These are phyloP conservation scores for Megamerina dolium DNA, from an alignment of 2,888 invertebrate species.

Conservation along the genomic window DNA sequence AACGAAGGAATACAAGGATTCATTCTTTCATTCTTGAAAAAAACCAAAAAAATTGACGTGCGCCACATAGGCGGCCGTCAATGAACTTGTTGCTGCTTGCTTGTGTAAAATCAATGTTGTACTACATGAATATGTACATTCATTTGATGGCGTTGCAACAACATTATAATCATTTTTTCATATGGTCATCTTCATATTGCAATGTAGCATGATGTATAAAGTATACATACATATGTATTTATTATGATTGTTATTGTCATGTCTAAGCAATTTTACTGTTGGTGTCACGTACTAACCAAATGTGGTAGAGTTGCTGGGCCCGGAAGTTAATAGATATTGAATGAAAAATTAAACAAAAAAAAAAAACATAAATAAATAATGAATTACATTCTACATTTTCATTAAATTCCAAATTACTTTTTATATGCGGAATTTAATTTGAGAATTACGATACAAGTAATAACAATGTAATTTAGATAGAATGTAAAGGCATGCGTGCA, in stretches of 20 bases:
- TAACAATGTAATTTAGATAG: slow-evolving; percentile 41
- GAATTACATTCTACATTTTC: slow-evolving; percentile 19
- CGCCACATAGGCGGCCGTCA: slow-evolving; percentile 33
- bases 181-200: too few species aligned
- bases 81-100: slow-evolving; percentile 29
- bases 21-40: not conserved
- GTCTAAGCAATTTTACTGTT: too few species aligned
- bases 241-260: too few species aligned
- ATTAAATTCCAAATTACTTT: slow-evolving; percentile 38
- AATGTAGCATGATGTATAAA: too few species aligned
- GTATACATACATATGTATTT: too few species aligned
- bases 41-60: slow-evolving; percentile 17
- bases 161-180: too few species aligned
- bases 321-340: slow-evolving; percentile 31
- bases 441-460: slow-evolving; percentile 40
- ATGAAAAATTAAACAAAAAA: too few species aligned
- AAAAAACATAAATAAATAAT: slow-evolving; percentile 22
- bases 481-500: slow-evolving; percentile 19
- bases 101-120: slow-evolving; percentile 5
- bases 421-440: slow-evolving; percentile 44
- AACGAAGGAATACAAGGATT: too few species aligned
- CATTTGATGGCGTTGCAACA: too few species aligned
- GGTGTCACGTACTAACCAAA: slow-evolving; percentile 34
- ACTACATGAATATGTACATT: too few species aligned
- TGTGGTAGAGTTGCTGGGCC: slow-evolving; percentile 5